Base-by-base conservation (phyloP, 2,888 invertebrate species). In the Yponomeuta plumbellus region DNA sequence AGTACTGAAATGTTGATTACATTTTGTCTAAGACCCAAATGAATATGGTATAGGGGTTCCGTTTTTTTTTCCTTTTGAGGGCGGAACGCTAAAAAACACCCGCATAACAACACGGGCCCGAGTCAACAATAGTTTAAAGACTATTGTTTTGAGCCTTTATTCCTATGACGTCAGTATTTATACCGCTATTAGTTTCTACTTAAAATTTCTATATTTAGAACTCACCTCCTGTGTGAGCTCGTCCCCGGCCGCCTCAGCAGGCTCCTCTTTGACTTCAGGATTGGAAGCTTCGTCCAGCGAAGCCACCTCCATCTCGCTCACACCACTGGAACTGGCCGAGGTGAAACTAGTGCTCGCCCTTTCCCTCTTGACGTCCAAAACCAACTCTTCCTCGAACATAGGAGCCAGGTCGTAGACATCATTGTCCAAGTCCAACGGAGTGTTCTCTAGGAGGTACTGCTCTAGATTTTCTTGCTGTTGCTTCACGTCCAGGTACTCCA, bases 181-280 rank as follows among this genome's bases (percentile, higher is more conserved):
- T 26, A 26, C 2, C 26, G 5, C 5, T 26, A 26, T 5, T 26
- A 26, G 26, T 26, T 26, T 26, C 26, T 5, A 26, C 26, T 26
- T 26, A 26, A 5, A 2, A 26, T 26, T 34, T 8, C 8, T 34
- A 34, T 8, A 34, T 34, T 66, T 68, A 69, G 59, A 66, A 78
- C 89, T 85, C 70, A 92, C 92, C 89, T 91, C 92, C 74, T 91
- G 92, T 0, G 92, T 92, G 68, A 92, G 78, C 71, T 92, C 92
- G 67, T 91, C 92, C 0, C 91, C 91, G 13, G 84, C 87, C 0
- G 88, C 91, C 62, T 92, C 91, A 71, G 91, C 91, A 17, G 86
- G 80, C 72, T 92, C 91, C 69, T 57, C 88, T 72, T 91, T 91
- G 59, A 88, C 76, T 68, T 88, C 86, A n/a, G 78, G 76, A 39